Percentiles rank a stretch among this genome's conserved stretches.
These are phyloP conservation scores for Acarapis woodi DNA, from an alignment of 1,140 invertebrate genomes.

Conservation along the genomic window DNA sequence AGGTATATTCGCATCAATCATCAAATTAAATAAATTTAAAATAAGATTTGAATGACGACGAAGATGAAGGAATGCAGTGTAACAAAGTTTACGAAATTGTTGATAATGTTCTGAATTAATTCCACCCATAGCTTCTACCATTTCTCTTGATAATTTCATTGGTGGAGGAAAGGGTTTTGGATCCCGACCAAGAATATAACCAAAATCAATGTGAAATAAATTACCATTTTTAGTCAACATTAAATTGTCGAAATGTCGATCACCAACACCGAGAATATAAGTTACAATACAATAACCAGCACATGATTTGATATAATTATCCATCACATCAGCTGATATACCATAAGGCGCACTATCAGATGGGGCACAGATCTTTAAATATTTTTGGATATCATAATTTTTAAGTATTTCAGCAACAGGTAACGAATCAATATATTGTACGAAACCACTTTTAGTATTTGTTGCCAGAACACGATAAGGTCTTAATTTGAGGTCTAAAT, in stretches of 20 bases:
- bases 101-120: slow-evolving; percentile 71
- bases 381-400: slow-evolving; percentile 56
- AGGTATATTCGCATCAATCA: slow-evolving; percentile 94
- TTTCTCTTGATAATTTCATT: slow-evolving; percentile 95
- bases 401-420: slow-evolving; percentile 62
- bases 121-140: slow-evolving; percentile 98
- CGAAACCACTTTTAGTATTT: slow-evolving; percentile 73
- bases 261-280: slow-evolving; percentile 85
- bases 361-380: slow-evolving; percentile 64
- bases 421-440: slow-evolving; percentile 83
- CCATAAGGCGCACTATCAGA: slow-evolving; percentile 38
- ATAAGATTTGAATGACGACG: slow-evolving; percentile 84
- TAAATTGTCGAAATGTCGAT: slow-evolving; percentile 90
- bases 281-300: slow-evolving; percentile 96
- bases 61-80: slow-evolving; percentile 81
- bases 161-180: slow-evolving; percentile 72
- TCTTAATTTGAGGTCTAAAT: slow-evolving; percentile 76
- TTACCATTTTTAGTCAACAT: slow-evolving; percentile 57
- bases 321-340: slow-evolving; percentile 75
- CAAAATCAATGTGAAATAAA: slow-evolving; percentile 97
- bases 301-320: slow-evolving; percentile 87
- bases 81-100: slow-evolving; percentile 75
- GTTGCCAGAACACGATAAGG: slow-evolving; percentile 81
- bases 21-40: slow-evolving; percentile 83
- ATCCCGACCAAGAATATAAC: slow-evolving; percentile 88